Evolutionary conservation across 2,888 invertebrate species (phyloP).

Genomic region (Mimas tiliae): DNA sequence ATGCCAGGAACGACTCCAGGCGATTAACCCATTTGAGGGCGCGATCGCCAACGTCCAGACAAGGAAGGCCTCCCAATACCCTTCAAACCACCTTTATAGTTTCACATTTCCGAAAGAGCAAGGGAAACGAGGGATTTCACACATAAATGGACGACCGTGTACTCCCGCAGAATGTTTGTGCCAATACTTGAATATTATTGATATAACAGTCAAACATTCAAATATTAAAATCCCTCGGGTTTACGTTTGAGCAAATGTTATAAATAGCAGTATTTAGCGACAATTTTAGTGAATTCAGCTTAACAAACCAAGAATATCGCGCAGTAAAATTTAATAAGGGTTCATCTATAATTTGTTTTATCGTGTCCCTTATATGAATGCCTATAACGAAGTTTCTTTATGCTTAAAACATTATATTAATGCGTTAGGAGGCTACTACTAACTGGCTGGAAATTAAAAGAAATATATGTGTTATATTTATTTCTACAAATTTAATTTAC

Average conservation of each 20-base stretch:
- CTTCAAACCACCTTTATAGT: slow-evolving; percentile 38
- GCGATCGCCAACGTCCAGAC: slow-evolving; percentile 48
- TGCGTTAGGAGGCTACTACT: not conserved
- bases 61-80: slow-evolving; percentile 50
- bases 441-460: too few relatives aligned
- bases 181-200: slow-evolving; percentile 73
- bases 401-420: too few relatives aligned
- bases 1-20: slow-evolving; percentile 70
- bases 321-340: not conserved
- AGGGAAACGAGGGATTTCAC: slow-evolving; percentile 43
- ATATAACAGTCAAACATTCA: slow-evolving; percentile 59
- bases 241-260: slow-evolving; percentile 46
- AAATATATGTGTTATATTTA: too few relatives aligned
- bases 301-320: not conserved
- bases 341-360: not conserved
- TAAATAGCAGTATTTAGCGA: slow-evolving; percentile 38
- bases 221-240: slow-evolving; percentile 58
- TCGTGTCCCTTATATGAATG: not conserved
- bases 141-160: slow-evolving; percentile 46
- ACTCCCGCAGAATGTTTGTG: slow-evolving; percentile 69
- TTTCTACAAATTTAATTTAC: too few relatives aligned
- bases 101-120: slow-evolving; percentile 36
- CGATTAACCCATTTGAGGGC: slow-evolving; percentile 81
- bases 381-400: too few relatives aligned
- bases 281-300: slow-evolving; percentile 14